Evolutionary conservation across 2,113 vertebrate genomes (phyloP), one percentile per base, ranked within the genome.

Genomic region (Cichladusa arquata): DNA sequence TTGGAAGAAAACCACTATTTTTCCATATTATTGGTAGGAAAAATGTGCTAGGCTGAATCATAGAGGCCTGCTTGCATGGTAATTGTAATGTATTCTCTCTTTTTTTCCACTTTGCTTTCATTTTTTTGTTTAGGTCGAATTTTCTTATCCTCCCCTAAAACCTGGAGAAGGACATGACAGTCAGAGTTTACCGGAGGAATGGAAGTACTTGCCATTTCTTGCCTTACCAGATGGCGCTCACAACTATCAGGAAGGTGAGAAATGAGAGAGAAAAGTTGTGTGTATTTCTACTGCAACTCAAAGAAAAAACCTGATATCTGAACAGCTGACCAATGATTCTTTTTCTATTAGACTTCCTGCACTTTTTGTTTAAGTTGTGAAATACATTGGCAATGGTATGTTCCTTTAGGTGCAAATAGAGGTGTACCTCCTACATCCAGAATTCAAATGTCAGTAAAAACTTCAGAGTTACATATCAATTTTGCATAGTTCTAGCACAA

Each of bases 161-260:
- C 98, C 98, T 26, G 98, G 98, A 53, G 98, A 99, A 94, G 98
- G 98, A 80, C 99, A 99, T 20, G 99, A 99, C 95, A 99, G 99
- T 66, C 98, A 98, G 74, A 88, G 96, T 83, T 95, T 99, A 88
- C 99, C 99, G 25, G 99, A 99, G 50, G 99, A 99, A 80, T 99
- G 99, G 99, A 99, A 98, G 87, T 99, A 99, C 77, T 97, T 99
- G 83, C 99, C 99, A 0, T 99, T 99, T 97, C 98, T 99, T 12
- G 99, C 99, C 31, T 97, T 99, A 38, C 99, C 99, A 0, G 99
- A 99, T 42, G 99, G 99, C 0, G 99, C 99, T 7, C 99, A 99
- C 97, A 99, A 99, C 98, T 99, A 98, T 93, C 99, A 99, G 91
- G 99, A 99, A 97, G 99, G 99, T 99, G 96, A 88, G 94, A 88